Conservation (phyloP, 2,113 vertebrate genomes). For the Rynchops niger region DNA sequence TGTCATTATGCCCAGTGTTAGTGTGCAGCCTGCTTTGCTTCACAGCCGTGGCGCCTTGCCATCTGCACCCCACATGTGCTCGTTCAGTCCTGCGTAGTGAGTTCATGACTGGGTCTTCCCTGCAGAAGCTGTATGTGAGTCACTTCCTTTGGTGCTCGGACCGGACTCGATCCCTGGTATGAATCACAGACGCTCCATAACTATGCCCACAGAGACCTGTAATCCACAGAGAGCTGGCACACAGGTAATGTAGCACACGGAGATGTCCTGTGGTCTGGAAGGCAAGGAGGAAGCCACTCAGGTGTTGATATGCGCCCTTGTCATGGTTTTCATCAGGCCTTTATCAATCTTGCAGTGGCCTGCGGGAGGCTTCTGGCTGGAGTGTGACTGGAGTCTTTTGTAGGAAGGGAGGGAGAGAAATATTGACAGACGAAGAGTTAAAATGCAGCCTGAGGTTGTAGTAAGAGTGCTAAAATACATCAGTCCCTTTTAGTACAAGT, state of each 20-base stretch:
- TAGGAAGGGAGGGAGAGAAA: not conserved
- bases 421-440: not conserved
- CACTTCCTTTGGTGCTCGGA: not conserved
- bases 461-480: not conserved
- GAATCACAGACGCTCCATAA: not conserved
- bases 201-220: not conserved
- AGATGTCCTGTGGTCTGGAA: not conserved
- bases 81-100: not conserved
- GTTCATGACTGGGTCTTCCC: not conserved
- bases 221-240: not conserved
- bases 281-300: not conserved
- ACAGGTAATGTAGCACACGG: not conserved
- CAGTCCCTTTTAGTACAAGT: not conserved
- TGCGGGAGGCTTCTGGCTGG: not conserved
- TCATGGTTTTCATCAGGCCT: not conserved
- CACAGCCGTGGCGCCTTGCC: not conserved
- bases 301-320: not conserved
- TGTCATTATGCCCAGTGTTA: not conserved
- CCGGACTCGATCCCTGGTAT: not conserved
- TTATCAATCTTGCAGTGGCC: not conserved
- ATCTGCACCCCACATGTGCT: not conserved
- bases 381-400: not conserved
- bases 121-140: not conserved
- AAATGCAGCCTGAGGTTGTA: not conserved
- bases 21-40: not conserved